These are phyloP conservation scores for Toxotes lorentzi DNA, from an alignment of 2,797 vertebrate genomes.

Conservation along the genomic window DNA sequence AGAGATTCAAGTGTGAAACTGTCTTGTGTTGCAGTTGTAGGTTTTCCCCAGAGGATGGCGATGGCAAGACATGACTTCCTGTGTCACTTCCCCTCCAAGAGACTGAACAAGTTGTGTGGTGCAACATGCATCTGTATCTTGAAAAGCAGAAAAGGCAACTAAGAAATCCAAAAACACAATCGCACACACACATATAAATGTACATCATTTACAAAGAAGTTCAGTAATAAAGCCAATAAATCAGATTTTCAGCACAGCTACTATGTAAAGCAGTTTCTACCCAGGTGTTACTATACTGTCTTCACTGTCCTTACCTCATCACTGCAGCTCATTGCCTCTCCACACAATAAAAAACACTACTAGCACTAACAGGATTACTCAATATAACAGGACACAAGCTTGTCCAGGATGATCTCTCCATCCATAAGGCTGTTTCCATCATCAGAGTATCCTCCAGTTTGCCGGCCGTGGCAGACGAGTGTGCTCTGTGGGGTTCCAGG, in stretches of 20 bases:
- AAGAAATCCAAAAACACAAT: background rate
- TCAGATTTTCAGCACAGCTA: constrained; percentile 9
- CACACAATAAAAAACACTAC: background rate
- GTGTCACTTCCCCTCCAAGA: background rate
- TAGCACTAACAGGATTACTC: background rate
- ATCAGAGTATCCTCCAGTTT: constrained; percentile 7
- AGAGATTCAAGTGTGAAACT: background rate
- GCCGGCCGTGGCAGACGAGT: background rate
- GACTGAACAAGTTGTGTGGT: background rate
- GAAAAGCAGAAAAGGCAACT: background rate
- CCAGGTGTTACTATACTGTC: background rate
- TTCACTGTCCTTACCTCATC: constrained; percentile 8
- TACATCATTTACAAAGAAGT: background rate
- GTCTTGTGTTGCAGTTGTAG: constrained; percentile 39
- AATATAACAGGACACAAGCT: background rate
- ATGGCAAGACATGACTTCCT: constrained; percentile 5
- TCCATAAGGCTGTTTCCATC: background rate
- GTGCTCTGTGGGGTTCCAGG: constrained; percentile 30
- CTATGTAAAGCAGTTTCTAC: background rate
- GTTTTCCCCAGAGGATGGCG: constrained; percentile 37
- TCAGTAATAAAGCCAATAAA: background rate
- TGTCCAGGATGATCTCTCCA: background rate
- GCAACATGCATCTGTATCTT: constrained; percentile 4
- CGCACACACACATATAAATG: background rate
- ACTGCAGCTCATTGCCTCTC: background rate